phyloP scores from a whole-genome alignment of 2,888 invertebrate species.

The Lycocerus yunnanus region DNA sequence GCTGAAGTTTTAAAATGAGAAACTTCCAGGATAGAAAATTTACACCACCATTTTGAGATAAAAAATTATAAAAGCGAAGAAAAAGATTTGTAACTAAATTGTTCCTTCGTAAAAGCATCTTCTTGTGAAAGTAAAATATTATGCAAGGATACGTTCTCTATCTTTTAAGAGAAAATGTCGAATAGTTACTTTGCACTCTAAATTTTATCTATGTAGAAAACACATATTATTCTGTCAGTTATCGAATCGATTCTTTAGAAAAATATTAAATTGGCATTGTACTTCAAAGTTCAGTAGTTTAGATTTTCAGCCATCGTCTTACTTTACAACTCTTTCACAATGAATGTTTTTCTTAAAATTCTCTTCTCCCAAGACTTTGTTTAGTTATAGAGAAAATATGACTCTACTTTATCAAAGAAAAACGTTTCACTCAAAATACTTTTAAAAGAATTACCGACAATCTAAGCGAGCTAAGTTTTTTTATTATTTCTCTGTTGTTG shows the following conservation, averaged over 20 bases:
- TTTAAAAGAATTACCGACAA: not conserved
- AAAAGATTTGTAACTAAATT: not conserved
- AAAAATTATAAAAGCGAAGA: not conserved
- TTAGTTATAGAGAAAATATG: constrained; percentile 17
- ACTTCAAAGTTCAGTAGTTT: constrained; percentile 24
- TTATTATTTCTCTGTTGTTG: not conserved
- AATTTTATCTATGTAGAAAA: not conserved
- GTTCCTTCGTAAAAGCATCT: not conserved
- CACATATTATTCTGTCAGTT: not conserved
- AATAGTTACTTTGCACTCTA: not conserved
- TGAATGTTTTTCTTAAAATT: constrained; percentile 16
- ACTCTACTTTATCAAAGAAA: constrained; percentile 12
- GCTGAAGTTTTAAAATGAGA: not conserved
- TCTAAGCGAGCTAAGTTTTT: not conserved
- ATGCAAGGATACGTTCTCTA: not conserved
- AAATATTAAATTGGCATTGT: constrained; percentile 1
- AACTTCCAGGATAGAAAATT: not conserved
- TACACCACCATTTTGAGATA: not conserved
- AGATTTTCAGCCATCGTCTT: constrained; percentile 13
- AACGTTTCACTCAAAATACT: constrained; percentile 2
- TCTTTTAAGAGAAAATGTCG: constrained; percentile 2
- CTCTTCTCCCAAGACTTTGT: constrained; percentile 7
- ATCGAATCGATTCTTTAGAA: not conserved
- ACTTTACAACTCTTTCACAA: constrained; percentile 15
- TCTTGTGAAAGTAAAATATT: not conserved